Evolutionary conservation across 2,888 invertebrate genomes (phyloP).

Genomic region (Steinernema hermaphroditum): DNA sequence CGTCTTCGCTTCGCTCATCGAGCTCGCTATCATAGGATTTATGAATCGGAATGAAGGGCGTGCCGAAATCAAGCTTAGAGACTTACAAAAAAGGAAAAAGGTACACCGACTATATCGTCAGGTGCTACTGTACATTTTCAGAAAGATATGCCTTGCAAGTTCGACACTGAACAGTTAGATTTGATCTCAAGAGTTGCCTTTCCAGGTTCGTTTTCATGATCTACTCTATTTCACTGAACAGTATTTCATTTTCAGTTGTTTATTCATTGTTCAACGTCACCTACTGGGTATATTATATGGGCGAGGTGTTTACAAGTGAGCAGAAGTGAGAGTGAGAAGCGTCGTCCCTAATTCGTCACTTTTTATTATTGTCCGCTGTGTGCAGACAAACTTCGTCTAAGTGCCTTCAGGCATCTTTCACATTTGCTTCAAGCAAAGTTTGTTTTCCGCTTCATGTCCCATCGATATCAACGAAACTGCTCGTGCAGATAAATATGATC

Average conservation of each 20-base stretch:
- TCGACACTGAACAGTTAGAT: constrained; percentile 55
- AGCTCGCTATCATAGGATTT: constrained; percentile 64
- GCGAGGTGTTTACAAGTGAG: constrained; percentile 1
- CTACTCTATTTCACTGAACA: background rate
- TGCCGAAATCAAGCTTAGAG: constrained; percentile 41
- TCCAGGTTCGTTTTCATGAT: constrained; percentile 48
- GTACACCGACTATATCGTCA: background rate
- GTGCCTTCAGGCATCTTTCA: constrained; percentile 30
- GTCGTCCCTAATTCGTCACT: background rate
- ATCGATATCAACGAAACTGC: background rate
- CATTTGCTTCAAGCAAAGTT: constrained; percentile 13
- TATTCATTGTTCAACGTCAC: constrained; percentile 59
- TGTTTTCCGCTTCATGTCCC: background rate
- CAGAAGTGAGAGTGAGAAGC: background rate
- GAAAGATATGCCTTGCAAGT: constrained; percentile 40
- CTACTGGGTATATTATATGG: constrained; percentile 63
- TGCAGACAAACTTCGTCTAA: constrained; percentile 7
- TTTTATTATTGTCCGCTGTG: background rate
- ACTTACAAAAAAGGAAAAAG: constrained; percentile 43
- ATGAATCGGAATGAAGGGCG: constrained; percentile 58
- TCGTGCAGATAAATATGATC: constrained; percentile 1
- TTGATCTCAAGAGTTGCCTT: constrained; percentile 54
- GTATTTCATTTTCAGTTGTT: constrained; percentile 45
- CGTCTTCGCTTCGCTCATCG: constrained; percentile 64
- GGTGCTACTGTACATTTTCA: background rate